Evolutionary conservation across 2,888 invertebrate genomes (phyloP), one percentile per base, ranked within the genome.

Genomic region (Tachystola acroxantha): DNA sequence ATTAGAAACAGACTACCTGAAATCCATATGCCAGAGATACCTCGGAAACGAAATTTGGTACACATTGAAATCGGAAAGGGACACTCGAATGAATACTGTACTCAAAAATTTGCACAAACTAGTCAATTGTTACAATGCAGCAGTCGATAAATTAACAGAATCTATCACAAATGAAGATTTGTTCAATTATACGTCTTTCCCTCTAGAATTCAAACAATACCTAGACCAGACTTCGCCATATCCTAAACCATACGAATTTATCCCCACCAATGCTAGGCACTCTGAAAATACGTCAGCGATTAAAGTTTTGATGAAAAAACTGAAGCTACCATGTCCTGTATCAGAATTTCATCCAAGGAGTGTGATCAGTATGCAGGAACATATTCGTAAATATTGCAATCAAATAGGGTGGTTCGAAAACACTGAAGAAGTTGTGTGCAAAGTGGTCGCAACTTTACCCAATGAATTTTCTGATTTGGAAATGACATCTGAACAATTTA

Each of bases 171-270:
- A 92, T 61, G 82, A 89, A 46, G 86, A 90, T 45, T 72, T 90
- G 25, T 81, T 86, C 6, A 88, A 90, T 45, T 89, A 90, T 46
- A 86, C 90, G 0, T 80, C 88, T 51, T 92, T 94, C 67, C 90
- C 94, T 0, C 66, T 88, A 11, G 92, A 93, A 56, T 89, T 94
- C 39, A 87, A 85, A 39, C 60, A 73, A 25, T 90, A 88, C 70
- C 66, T 90, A 36, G 74, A 88, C 45, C 53, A 63, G 32, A 55
- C 74, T 10, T 76, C 85, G 1, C 81, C 86, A 28, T 88, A 88
- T 51, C 92, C 93, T 0, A 89, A 91, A 45, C 88, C 89, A 20
- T 89, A 91, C 50, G 92, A 92, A 63, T 90, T 92, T 64, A 92
- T 94, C 47, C 89, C 92, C 0, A 70, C 74, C 11, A 88, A 87